phyloP scores from a whole-genome alignment of 2,888 invertebrate species.

The Yponomeuta malinellus region DNA sequence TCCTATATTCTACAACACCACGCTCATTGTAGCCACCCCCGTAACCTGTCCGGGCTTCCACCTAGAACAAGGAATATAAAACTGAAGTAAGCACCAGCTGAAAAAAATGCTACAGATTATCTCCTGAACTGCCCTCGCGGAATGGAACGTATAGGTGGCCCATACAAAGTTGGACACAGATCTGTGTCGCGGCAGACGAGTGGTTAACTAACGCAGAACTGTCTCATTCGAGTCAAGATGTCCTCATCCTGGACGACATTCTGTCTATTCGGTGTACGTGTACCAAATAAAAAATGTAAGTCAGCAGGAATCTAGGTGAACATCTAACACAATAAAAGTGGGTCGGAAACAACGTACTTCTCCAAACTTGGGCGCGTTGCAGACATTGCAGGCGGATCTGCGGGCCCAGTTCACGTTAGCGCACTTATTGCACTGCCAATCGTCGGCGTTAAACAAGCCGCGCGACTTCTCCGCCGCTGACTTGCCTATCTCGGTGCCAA shows the following conservation, averaged over 20 bases:
- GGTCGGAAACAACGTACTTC: slow-evolving; percentile 79
- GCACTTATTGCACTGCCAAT: slow-evolving; percentile 99
- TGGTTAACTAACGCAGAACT: too few relatives aligned
- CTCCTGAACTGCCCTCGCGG: too few relatives aligned
- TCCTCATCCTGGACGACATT: too few relatives aligned
- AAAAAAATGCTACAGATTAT: neutral
- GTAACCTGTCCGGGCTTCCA: slow-evolving; percentile 86
- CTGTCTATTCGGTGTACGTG: too few relatives aligned
- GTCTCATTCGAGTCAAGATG: too few relatives aligned
- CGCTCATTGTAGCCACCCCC: slow-evolving; percentile 97
- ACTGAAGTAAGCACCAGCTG: neutral
- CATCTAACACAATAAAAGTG: neutral
- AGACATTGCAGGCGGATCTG: slow-evolving; percentile 97
- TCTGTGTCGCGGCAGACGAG: too few relatives aligned
- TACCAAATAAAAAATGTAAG: neutral
- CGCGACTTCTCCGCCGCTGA: slow-evolving; percentile 98
- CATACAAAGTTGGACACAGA: too few relatives aligned
- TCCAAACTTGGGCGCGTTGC: slow-evolving; percentile 98
- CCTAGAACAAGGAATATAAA: slow-evolving; percentile 39
- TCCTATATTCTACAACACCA: slow-evolving; percentile 96
- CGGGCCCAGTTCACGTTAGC: slow-evolving; percentile 99
- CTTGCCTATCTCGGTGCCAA: slow-evolving; percentile 98
- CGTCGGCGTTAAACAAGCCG: slow-evolving; percentile 97
- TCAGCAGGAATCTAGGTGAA: neutral
- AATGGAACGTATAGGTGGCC: too few relatives aligned